Base-by-base conservation (phyloP, 2,888 invertebrate genomes). In the Syritta pipiens region DNA sequence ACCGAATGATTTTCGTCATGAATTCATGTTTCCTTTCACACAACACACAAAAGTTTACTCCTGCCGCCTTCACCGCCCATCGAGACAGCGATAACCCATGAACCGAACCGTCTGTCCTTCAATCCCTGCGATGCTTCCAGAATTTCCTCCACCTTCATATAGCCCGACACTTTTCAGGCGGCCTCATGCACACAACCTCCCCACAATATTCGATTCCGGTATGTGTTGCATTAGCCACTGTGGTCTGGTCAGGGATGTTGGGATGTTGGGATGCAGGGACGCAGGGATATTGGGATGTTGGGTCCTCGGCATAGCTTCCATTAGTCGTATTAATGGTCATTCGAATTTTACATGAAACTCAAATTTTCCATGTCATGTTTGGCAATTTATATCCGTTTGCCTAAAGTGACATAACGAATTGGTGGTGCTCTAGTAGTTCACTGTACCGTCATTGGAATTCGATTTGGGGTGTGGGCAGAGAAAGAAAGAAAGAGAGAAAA, bases 261-360 rank as follows among this genome's bases (percentile, higher is more conserved):
- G n/a, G n/a, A n/a, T n/a, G n/a, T n/a, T n/a, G n/a, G n/a, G n/a
- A n/a, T n/a, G n/a, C n/a, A n/a, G n/a, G n/a, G n/a, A n/a, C n/a
- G n/a, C n/a, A n/a, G n/a, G n/a, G n/a, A n/a, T n/a, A n/a, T n/a
- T n/a, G n/a, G n/a, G n/a, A n/a, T n/a, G 12, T 35, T 14, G 12
- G 35, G 35, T 5, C 28, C 28, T 28, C 46, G 55, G 28, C 44
- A 44, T 28, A 28, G 69, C 44, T 51, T 81, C 81, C 74, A 81
- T 81, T 69, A 77, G 76, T 62, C 69, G 81, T 81, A 81, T 82
- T 82, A 82, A 82, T 82, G 81, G 81, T 49, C 53, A 74, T 81
- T 81, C 55, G 74, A 68, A 81, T 77, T 82, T 81, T 71, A 81
- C 74, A 81, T 75, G 77, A 81, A 77, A 74, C 72, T 76, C 62